These are phyloP conservation scores for Lipotes vexillifer DNA, from an alignment of 2,113 vertebrate genomes.

Conservation along the genomic window DNA sequence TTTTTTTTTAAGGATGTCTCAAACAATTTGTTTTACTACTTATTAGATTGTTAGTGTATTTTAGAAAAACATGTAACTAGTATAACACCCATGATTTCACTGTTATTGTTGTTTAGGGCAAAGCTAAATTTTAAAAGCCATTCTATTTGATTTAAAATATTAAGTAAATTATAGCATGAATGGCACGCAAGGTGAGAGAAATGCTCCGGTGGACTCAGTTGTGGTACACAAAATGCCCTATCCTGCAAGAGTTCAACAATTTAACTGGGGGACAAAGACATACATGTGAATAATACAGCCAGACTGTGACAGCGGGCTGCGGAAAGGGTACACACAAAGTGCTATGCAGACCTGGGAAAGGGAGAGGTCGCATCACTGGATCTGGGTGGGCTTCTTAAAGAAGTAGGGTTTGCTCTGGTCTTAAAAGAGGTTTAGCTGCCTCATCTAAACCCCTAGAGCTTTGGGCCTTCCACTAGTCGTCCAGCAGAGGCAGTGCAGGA, in stretches of 20 bases:
- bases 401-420: neutral
- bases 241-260: neutral
- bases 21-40: neutral
- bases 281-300: no score
- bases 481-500: fast-evolving
- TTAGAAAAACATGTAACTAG: neutral
- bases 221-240: neutral
- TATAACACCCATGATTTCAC: neutral
- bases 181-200: neutral
- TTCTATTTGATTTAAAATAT: neutral
- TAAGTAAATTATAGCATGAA: neutral
- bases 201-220: neutral
- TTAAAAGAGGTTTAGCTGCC: neutral
- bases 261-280: neutral
- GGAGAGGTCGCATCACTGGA: neutral
- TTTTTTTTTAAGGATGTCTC: neutral
- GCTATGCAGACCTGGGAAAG: neutral
- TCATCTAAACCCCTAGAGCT: neutral
- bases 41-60: neutral
- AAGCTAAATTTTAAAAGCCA: neutral
- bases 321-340: fast-evolving
- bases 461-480: no score
- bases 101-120: neutral
- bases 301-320: neutral
- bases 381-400: neutral